Base-by-base conservation (phyloP, 2,113 vertebrate genomes). In the Psilopogon haemacephalus region DNA sequence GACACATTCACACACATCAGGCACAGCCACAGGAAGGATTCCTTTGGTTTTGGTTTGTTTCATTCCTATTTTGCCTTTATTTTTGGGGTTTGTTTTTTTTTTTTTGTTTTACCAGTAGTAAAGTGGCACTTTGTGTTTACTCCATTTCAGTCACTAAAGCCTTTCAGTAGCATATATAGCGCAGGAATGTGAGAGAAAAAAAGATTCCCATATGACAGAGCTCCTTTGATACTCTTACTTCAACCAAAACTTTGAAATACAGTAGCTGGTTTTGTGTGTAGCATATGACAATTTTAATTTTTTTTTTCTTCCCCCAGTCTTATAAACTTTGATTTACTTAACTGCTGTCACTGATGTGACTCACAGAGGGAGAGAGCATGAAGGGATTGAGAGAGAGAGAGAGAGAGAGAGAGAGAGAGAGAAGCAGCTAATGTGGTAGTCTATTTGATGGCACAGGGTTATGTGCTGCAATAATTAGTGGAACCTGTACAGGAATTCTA, bases 261-360 rank as follows among this genome's bases (percentile, higher is more conserved):
- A 88, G 84, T 89, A 87, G 86, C 86, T 95, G 68, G 52, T 59
- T 94, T 96, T 93, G 63, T 80, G 75, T 52, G 33, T 48, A 73
- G 37, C 35, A 23, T 87, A 89, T 67, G 74, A 93, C 90, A 81
- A 59, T 90, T 93, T n/a, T n/a, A n/a, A n/a, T n/a, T 92, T 94
- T 54, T 54, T 54, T 55, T 44, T 40, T 42, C 16, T 8, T 87
- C 50, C 86, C 78, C 48, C 2, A 90, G 68, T 94, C 80, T 88
- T 75, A 79, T 19, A 95, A 96, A 95, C 94, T 96, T 95, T 95
- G 89, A 93, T 94, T 96, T 94, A 75, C 89, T 95, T 90, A 96
- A 95, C 91, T 90, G 70, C 78, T 93, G 75, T 40, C 8, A 33
- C 38, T 93, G 95, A 84, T 86, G 65, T 86, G 76, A 84, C 60